Percentiles rank a stretch among this genome's conserved stretches.
Evolutionary conservation across 1,140 invertebrate species (phyloP).

Genomic region (Ruditapes philippinarum): DNA sequence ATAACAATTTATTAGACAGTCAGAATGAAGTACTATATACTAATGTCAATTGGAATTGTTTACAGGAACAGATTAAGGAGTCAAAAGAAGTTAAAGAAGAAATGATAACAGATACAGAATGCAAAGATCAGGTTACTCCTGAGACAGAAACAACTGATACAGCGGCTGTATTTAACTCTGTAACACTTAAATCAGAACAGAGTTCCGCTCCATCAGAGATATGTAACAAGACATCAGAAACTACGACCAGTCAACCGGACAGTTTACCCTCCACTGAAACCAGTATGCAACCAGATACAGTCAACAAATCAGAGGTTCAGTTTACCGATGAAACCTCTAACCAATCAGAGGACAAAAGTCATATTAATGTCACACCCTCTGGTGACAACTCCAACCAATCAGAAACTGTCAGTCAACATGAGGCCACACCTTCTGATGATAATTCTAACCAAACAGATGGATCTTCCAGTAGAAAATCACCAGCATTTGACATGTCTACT

Average conservation of each 20-base stretch:
- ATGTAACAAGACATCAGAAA: not conserved
- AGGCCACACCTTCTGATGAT: conserved; percentile 22
- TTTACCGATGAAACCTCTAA: not conserved
- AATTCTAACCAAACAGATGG: not conserved
- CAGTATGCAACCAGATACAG: not conserved
- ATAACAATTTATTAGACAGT: no score
- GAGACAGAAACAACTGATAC: not conserved
- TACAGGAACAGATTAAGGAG: not conserved
- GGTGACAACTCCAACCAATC: not conserved
- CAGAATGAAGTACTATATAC: no score
- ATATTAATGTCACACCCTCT: not conserved
- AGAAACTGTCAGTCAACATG: not conserved
- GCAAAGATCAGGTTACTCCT: not conserved
- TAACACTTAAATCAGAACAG: not conserved
- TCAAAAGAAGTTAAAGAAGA: not conserved
- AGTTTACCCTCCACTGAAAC: not conserved
- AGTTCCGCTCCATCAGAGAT: not conserved
- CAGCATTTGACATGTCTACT: not conserved
- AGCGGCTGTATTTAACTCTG: not conserved
- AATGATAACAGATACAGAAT: not conserved
- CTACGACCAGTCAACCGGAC: not conserved
- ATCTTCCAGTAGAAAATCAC: not conserved
- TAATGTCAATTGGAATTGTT: no score
- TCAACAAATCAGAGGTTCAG: not conserved
- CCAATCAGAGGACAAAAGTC: not conserved